Conservation (phyloP, 2,113 vertebrate genomes). For the Bos indicus region DNA sequence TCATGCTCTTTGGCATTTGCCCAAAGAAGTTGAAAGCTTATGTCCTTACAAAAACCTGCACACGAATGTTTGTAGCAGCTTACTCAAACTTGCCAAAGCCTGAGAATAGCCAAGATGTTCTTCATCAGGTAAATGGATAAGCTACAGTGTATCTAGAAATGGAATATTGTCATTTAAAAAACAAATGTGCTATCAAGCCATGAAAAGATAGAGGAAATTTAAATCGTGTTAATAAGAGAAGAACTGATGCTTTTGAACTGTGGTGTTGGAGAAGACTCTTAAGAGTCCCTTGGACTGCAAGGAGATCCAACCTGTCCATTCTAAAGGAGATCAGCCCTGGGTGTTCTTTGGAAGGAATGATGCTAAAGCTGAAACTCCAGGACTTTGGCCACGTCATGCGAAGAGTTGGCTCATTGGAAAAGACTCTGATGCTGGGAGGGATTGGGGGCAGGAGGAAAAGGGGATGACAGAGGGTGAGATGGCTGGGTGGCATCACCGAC, state of each 20-base stretch:
- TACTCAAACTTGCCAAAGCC: neutral
- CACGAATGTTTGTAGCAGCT: neutral
- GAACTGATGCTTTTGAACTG: neutral
- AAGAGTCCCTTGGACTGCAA: too few species aligned
- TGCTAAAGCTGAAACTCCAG: too few species aligned
- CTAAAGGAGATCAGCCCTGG: too few species aligned
- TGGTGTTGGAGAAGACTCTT: too few species aligned
- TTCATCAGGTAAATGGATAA: neutral
- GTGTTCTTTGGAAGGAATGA: too few species aligned
- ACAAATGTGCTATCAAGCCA: neutral
- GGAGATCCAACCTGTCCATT: too few species aligned
- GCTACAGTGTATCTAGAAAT: neutral
- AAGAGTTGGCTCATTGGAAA: too few species aligned
- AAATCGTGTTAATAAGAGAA: neutral
- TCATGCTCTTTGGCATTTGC: neutral
- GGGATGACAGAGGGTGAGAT: too few species aligned
- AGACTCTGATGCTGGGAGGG: too few species aligned
- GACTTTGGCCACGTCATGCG: too few species aligned
- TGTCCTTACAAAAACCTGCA: neutral
- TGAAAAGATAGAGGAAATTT: neutral
- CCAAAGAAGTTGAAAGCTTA: neutral
- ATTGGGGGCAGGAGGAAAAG: too few species aligned
- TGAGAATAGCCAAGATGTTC: neutral
- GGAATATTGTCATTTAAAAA: neutral
- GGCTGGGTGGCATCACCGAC: too few species aligned